A percentile compares a stretch with the other conserved stretches of the same genome.
These are phyloP conservation scores for Sarcophaga peregrina DNA, from an alignment of 1,140 invertebrate genomes.

Conservation along the genomic window DNA sequence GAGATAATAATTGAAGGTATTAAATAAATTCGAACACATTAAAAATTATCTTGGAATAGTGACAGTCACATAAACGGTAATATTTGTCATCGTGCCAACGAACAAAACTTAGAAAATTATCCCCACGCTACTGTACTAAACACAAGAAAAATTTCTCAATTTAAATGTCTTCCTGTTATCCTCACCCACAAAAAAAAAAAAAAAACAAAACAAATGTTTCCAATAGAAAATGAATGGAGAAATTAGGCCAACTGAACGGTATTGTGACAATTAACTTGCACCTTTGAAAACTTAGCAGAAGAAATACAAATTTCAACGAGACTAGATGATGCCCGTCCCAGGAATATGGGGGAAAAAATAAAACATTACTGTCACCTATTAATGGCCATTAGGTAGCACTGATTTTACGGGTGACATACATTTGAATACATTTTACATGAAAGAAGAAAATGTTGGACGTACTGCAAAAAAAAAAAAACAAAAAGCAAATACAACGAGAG, in stretches of 20 bases:
- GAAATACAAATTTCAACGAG: neutral
- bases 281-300: neutral
- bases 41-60: no score
- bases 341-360: neutral
- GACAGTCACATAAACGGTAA: no score
- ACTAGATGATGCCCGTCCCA: neutral
- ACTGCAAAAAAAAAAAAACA: neutral
- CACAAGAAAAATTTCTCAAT: no score
- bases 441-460: neutral
- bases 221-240: neutral
- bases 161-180: no score
- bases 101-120: no score
- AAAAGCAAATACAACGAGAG: neutral
- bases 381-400: conserved; percentile 15
- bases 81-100: no score
- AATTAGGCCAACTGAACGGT: neutral
- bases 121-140: no score
- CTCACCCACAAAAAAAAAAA: neutral
- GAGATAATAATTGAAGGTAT: no score
- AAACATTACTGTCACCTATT: neutral
- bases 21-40: no score
- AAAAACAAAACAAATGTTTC: neutral
- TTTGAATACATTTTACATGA: neutral
- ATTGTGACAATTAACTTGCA: conserved; percentile 6
- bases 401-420: conserved; percentile 6